phyloP scores from a whole-genome alignment of 2,888 invertebrate genomes.

The Lasioglossum malachurum region DNA sequence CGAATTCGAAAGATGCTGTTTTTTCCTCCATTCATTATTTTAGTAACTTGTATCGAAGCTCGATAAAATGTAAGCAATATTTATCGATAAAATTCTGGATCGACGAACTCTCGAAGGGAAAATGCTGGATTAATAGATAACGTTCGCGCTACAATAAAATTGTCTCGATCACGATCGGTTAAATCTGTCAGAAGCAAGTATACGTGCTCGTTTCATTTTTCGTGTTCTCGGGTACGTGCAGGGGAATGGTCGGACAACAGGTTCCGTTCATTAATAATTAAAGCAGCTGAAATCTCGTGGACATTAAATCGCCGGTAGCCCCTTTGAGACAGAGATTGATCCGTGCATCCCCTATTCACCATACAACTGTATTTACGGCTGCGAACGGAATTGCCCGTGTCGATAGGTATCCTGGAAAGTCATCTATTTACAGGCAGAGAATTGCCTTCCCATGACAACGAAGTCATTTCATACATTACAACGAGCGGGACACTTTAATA shows the following conservation, averaged over 20 bases:
- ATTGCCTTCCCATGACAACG: slow-evolving; percentile 37
- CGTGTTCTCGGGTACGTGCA: background rate
- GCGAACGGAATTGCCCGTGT: slow-evolving; percentile 4
- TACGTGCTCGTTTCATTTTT: background rate
- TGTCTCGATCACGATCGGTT: background rate
- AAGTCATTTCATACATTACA: slow-evolving; percentile 42
- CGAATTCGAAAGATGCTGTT: background rate
- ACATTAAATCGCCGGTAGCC: background rate
- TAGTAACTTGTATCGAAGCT: background rate
- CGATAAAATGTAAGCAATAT: background rate
- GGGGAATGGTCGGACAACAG: background rate
- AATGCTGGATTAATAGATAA: background rate
- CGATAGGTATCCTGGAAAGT: slow-evolving; percentile 8
- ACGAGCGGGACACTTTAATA: slow-evolving; percentile 46
- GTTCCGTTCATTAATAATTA: slow-evolving; percentile 1
- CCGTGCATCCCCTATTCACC: background rate
- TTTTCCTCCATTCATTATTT: background rate
- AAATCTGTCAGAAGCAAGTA: background rate
- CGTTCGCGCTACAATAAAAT: background rate
- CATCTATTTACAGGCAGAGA: slow-evolving; percentile 37
- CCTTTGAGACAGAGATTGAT: background rate
- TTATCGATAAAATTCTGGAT: too few relatives aligned
- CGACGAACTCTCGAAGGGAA: background rate
- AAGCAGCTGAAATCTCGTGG: background rate
- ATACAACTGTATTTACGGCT: slow-evolving; percentile 22